Percentiles rank a stretch among this genome's conserved stretches.
These are phyloP conservation scores for Prosopocoilus inquinatus DNA, from an alignment of 2,888 invertebrate species.

Conservation along the genomic window DNA sequence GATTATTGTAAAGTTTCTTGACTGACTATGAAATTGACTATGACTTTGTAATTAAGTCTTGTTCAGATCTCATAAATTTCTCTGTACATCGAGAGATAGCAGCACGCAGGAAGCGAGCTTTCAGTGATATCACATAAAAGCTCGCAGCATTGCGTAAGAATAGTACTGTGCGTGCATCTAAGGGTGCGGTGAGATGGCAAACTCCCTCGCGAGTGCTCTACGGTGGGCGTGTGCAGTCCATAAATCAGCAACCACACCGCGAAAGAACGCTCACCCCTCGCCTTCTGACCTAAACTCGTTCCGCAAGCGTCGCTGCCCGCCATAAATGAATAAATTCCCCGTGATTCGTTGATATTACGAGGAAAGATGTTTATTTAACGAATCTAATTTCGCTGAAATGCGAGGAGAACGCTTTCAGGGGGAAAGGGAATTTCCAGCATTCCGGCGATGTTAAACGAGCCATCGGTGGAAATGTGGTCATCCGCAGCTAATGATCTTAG, in stretches of 20 bases:
- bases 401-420: background rate
- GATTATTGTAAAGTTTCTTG: too few species aligned
- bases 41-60: too few species aligned
- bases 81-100: background rate
- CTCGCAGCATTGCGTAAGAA: conserved; percentile 19
- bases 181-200: conserved; percentile 30
- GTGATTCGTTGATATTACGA: background rate
- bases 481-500: conserved; percentile 20
- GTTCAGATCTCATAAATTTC: too few species aligned
- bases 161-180: conserved; percentile 29
- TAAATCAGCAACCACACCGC: conserved; percentile 49
- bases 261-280: conserved; percentile 31
- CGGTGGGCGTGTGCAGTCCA: conserved; percentile 46
- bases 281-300: conserved; percentile 16
- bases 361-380: background rate
- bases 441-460: conserved; percentile 9
- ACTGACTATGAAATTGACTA: too few species aligned
- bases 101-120: background rate
- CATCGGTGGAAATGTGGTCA: conserved; percentile 14
- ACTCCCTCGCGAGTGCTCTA: conserved; percentile 38
- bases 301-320: conserved; percentile 3
- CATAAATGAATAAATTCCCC: conserved; percentile 3
- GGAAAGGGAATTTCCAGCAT: background rate
- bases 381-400: background rate
- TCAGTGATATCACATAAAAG: background rate